phyloP scores from a whole-genome alignment of 2,797 vertebrate genomes.

The Galaxias olidus region DNA sequence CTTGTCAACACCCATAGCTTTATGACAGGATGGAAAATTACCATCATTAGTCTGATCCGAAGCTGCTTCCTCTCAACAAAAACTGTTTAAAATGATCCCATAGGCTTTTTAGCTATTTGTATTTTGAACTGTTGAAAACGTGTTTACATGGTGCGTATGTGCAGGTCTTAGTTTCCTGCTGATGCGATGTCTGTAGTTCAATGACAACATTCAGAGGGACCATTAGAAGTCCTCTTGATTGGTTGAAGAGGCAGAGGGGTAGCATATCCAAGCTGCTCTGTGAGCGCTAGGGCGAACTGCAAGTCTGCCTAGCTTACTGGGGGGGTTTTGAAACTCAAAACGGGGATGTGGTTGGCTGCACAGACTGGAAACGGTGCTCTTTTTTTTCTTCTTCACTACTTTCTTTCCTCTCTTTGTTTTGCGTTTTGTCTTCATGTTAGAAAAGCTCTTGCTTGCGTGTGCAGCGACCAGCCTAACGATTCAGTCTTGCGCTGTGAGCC shows the following conservation, averaged over 20 bases:
- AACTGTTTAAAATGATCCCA: constrained; percentile 8
- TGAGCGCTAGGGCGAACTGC: constrained; percentile 34
- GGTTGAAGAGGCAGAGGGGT: constrained; percentile 36
- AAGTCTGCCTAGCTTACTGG: constrained; percentile 13
- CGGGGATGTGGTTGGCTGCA: constrained; percentile 54
- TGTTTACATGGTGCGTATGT: no score
- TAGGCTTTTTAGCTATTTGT: neutral
- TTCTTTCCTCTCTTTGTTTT: neutral
- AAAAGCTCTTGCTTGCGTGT: neutral
- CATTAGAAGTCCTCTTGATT: constrained; percentile 1
- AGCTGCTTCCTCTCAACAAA: constrained; percentile 26
- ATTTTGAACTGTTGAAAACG: neutral
- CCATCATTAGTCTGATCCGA: constrained; percentile 50
- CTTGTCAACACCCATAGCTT: constrained; percentile 52
- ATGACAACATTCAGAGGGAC: constrained; percentile 19
- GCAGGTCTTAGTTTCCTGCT: constrained; percentile 57
- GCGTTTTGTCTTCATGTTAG: constrained; percentile 3
- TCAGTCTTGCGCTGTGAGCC: constrained; percentile 18
- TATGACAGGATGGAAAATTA: constrained; percentile 61
- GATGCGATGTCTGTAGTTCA: constrained; percentile 30
- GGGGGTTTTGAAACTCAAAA: constrained; percentile 59
- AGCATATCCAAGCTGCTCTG: constrained; percentile 28
- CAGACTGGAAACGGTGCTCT: constrained; percentile 59
- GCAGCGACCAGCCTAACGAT: neutral
- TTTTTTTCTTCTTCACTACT: constrained; percentile 31